Evolutionary conservation across 2,113 vertebrate genomes (phyloP), one percentile per base, ranked within the genome.

Genomic region (Rostratula benghalensis): DNA sequence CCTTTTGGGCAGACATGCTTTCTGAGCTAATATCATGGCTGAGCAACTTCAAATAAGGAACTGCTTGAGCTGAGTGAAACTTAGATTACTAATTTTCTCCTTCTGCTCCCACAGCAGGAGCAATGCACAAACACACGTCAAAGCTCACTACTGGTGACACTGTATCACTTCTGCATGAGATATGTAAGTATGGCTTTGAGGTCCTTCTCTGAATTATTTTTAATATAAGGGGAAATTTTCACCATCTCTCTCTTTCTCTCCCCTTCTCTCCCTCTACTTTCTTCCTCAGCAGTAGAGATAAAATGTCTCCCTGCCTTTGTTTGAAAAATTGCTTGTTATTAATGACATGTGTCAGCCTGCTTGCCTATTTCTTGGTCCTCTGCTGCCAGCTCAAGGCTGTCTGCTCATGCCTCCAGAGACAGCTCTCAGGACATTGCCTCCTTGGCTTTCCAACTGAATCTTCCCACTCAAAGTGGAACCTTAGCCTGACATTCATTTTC

Each of bases 21-120:
- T 81, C 91, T 69, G 68, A 92, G 45, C 54, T 90, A 53, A 17
- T 33, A 22, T 19, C 35, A 35, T 22, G 50, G 48, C 67, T 92
- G 76, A 60, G 41, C 76, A 91, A n/a, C 54, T 69, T 74, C 81
- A 84, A 57, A 83, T 25, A 54, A 84, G 41, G 39, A 81, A n/a
- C 50, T 67, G 63, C 41, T 80, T 61, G 76, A 81, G 64, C n/a
- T 74, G 51, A 63, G 37, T n/a, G 60, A 71, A 86, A 41, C 41
- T 65, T 14, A 17, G 48, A 35, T 69, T 48, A 57, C 37, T 33
- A 22, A 73, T 83, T 65, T 86, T 61, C 63, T 73, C 39, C 39
- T 71, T 11, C 67, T 85, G 33, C 31, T 87, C 68, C 51, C 27
- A n/a, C 33, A 60, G 86, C 17, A 24, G 79, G 43, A 50, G 45